phyloP scores from a whole-genome alignment of 2,797 vertebrate genomes.

The Chrysocyon brachyurus region DNA sequence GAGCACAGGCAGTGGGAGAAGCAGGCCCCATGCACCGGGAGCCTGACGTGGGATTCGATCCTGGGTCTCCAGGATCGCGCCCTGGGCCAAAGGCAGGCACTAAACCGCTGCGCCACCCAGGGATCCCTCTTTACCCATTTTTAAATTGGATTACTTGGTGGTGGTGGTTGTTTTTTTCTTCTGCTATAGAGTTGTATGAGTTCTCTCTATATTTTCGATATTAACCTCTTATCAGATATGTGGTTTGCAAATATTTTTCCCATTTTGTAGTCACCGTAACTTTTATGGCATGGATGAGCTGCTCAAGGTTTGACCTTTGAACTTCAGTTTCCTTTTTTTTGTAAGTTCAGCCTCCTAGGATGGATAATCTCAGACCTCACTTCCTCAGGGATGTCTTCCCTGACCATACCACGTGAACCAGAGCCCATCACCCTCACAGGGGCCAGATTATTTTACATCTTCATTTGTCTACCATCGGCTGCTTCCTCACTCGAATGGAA shows the following conservation, averaged over 20 bases:
- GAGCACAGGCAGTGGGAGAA: no score
- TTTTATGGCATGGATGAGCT: background rate
- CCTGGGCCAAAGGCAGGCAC: no score
- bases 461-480: background rate
- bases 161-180: background rate
- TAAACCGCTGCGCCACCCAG: no score
- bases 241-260: background rate
- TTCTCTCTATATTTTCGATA: background rate
- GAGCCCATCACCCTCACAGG: background rate
- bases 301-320: background rate
- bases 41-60: no score
- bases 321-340: background rate
- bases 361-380: background rate
- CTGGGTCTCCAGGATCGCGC: no score
- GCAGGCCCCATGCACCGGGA: no score
- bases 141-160: background rate
- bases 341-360: background rate
- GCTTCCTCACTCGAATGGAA: background rate
- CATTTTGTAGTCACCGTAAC: background rate
- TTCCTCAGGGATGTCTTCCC: background rate
- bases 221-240: background rate
- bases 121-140: background rate
- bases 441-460: background rate
- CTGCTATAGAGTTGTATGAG: background rate
- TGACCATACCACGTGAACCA: rapidly evolving